Evolutionary conservation across 2,888 invertebrate species (phyloP).

Genomic region (Caenorhabditis drosophilae): DNA sequence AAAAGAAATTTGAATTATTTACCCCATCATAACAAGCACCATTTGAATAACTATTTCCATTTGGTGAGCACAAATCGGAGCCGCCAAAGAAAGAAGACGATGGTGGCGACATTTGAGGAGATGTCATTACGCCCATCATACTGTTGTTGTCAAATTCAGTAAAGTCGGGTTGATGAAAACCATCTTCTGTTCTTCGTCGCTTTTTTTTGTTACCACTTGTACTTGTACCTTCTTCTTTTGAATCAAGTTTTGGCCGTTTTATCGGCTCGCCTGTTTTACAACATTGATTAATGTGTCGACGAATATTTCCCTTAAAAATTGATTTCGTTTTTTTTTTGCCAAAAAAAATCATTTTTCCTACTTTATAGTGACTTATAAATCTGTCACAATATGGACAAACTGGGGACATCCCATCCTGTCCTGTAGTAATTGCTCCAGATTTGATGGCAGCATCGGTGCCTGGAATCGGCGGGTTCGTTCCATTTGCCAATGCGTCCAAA

Average conservation of each 20-base stretch:
- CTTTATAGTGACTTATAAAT: constrained; percentile 65
- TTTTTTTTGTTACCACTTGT: constrained; percentile 19
- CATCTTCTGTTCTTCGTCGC: constrained; percentile 10
- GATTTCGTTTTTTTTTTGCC: neutral
- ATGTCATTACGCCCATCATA: constrained; percentile 12
- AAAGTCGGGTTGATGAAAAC: constrained; percentile 5
- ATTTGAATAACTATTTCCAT: neutral
- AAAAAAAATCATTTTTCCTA: constrained; percentile 7
- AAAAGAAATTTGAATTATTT: too few relatives aligned
- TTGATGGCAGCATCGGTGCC: constrained; percentile 48
- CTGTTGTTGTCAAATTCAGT: neutral
- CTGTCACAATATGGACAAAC: constrained; percentile 65
- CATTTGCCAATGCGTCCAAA: constrained; percentile 52
- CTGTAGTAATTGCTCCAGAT: constrained; percentile 43
- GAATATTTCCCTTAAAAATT: constrained; percentile 53
- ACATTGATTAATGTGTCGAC: constrained; percentile 60
- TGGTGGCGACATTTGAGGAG: constrained; percentile 21
- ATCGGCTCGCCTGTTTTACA: constrained; percentile 43
- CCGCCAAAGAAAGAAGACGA: constrained; percentile 22
- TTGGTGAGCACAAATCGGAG: constrained; percentile 27
- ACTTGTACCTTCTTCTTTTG: constrained; percentile 8
- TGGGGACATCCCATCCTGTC: constrained; percentile 60
- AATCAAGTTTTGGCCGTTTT: constrained; percentile 26
- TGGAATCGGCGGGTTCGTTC: constrained; percentile 40
- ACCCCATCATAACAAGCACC: constrained; percentile 1